These are phyloP conservation scores for Margarornis squamiger DNA, from an alignment of 2,797 vertebrate species.

Conservation along the genomic window DNA sequence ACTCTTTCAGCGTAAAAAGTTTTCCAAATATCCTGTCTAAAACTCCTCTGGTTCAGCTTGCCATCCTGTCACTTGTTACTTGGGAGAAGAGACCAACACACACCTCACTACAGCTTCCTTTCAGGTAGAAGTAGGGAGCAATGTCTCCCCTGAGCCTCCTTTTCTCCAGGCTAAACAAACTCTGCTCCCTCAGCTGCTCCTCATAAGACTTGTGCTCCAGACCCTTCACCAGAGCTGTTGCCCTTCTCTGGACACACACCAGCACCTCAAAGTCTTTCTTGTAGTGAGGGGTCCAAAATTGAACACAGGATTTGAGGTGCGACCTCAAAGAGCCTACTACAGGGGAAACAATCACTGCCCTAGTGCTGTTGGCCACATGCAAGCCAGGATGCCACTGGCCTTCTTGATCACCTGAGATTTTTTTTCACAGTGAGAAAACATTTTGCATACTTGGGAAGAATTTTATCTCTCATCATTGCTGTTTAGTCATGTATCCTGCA, in stretches of 20 bases:
- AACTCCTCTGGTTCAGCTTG: not conserved
- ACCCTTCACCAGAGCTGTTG: not conserved
- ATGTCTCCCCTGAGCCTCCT: not conserved
- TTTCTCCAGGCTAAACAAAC: not conserved
- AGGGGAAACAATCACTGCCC: not conserved
- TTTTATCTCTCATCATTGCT: not conserved
- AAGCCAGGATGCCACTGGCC: not conserved
- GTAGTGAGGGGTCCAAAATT: not conserved
- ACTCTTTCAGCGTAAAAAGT: not conserved
- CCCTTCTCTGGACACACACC: not conserved
- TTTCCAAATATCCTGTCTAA: not conserved
- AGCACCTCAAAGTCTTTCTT: not conserved
- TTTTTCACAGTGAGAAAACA: not conserved
- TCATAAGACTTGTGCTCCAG: not conserved
- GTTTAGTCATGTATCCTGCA: not conserved
- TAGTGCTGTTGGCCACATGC: not conserved
- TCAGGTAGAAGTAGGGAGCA: too few relatives aligned
- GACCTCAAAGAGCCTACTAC: too few relatives aligned
- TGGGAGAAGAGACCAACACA: not conserved
- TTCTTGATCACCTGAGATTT: not conserved
- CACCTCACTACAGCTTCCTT: rapidly evolving
- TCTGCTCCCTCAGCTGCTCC: not conserved
- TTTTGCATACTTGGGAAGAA: not conserved
- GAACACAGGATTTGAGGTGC: too few relatives aligned
- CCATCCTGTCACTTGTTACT: rapidly evolving